Base-by-base conservation (phyloP, 2,113 vertebrate genomes). In the Tupaia tana region DNA sequence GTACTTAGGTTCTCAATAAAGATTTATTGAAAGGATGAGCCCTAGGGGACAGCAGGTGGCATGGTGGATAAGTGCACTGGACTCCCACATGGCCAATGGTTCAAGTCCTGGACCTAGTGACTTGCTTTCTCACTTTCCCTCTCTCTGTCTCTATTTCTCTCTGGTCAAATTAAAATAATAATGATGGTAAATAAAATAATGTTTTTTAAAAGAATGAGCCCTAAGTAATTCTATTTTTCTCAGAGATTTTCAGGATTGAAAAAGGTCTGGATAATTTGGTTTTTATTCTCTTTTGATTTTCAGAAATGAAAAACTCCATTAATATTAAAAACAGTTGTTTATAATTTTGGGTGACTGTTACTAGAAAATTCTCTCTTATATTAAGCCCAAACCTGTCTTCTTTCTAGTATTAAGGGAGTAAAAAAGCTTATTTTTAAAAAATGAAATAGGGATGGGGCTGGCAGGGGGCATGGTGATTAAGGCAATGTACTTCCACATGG, bases 271-370 rank as follows among this genome's bases (percentile, higher is more conserved):
- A 58, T 81, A 20, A 63, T 75, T 31, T 52, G 25, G 16, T 64
- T 20, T 77, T 20, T 79, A 22, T 66, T 7, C 52, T 71, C 7
- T 34, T 75, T 91, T 93, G 59, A 91, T 70, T 83, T 64, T 90
- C 20, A 64, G 79, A 83, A 88, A 58, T 75, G n/a, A 34, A 91
- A 91, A 88, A 77, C 67, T 70, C 34, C 20, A 25, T 81, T 89
- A 69, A 87, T 6, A 61, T 52, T 91, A 52, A 63, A 27, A 91
- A 63, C 7, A 81, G 34, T 88, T 56, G 84, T 73, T 94, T 85
- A 86, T 86, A 81, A 81, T 89, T 58, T 66, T 31, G 16, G n/a
- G 24, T 43, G 77, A 11, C 25, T 92, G 61, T 80, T 88, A 79
- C 81, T 70, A 94, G 34, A 66, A 22, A 80, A 34, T 61, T 93